Conservation (phyloP, 2,888 invertebrate genomes). For the Cepaea hortensis region DNA sequence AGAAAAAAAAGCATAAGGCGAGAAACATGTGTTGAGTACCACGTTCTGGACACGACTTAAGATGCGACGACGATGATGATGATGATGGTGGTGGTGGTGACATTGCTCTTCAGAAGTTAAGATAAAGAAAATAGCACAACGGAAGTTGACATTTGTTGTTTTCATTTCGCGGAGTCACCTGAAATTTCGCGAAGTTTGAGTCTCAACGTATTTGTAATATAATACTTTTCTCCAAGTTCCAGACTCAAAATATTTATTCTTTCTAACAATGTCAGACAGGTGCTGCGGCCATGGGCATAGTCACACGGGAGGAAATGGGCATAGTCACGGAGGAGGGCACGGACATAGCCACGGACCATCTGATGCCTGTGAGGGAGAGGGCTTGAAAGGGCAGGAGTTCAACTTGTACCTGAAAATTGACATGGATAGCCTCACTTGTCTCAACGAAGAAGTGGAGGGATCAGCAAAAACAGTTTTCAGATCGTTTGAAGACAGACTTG, state of each 20-base stretch:
- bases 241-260: background rate
- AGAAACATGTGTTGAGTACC: too few species aligned
- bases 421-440: conserved; percentile 88
- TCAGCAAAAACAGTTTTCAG: conserved; percentile 93
- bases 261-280: background rate
- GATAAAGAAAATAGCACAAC: background rate
- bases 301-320: conserved; percentile 32
- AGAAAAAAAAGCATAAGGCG: too few species aligned
- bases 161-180: background rate
- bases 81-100: background rate
- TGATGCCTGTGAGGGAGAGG: conserved; percentile 64
- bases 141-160: background rate
- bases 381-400: conserved; percentile 86
- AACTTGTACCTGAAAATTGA: conserved; percentile 94
- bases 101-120: background rate
- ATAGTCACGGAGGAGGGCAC: conserved; percentile 56
- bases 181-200: background rate
- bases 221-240: background rate
- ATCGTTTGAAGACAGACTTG: conserved; percentile 90
- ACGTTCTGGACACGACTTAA: too few species aligned
- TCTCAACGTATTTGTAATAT: too few species aligned
- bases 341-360: conserved; percentile 70
- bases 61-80: background rate
- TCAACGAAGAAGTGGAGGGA: conserved; percentile 91
- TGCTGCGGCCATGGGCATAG: conserved; percentile 19